These are phyloP conservation scores for Augochlorella aurata DNA, from an alignment of 2,888 invertebrate species.

Conservation along the genomic window DNA sequence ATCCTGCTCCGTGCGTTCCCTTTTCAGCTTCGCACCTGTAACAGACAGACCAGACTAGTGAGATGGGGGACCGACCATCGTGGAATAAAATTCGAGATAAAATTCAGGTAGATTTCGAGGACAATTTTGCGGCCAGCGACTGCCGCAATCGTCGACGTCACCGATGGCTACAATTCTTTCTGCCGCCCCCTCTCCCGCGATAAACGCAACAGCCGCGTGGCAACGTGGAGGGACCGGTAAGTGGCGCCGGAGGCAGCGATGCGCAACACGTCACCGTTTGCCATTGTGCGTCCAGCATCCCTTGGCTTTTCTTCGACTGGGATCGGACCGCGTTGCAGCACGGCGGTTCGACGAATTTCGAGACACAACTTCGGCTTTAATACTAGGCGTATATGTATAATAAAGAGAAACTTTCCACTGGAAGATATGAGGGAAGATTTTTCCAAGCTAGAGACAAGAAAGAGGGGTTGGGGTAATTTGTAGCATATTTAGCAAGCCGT, in stretches of 20 bases:
- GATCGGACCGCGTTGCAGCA: slow-evolving; percentile 10
- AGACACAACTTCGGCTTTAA: not conserved
- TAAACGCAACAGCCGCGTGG: slow-evolving; percentile 11
- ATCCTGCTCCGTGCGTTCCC: slow-evolving; percentile 79
- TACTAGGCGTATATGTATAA: no score
- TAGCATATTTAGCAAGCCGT: no score
- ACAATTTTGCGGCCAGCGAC: not conserved
- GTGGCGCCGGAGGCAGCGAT: slow-evolving; percentile 16
- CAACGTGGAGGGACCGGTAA: slow-evolving; percentile 1
- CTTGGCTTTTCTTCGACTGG: slow-evolving; percentile 23
- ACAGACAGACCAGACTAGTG: not conserved
- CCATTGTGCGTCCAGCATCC: slow-evolving; percentile 22
- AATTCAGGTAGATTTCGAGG: no score
- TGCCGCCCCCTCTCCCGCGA: not conserved
- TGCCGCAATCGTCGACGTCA: not conserved
- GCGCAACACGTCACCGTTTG: slow-evolving; percentile 43
- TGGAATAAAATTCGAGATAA: not conserved
- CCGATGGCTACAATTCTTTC: not conserved
- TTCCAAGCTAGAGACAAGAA: no score
- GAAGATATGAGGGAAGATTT: no score
- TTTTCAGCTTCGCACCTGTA: slow-evolving; percentile 78
- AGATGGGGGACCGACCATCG: not conserved
- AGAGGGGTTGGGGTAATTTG: no score
- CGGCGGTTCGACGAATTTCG: not conserved
- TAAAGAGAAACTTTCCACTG: no score